These are phyloP conservation scores for Antennarius maculatus DNA, from an alignment of 2,797 vertebrate genomes.

Conservation along the genomic window DNA sequence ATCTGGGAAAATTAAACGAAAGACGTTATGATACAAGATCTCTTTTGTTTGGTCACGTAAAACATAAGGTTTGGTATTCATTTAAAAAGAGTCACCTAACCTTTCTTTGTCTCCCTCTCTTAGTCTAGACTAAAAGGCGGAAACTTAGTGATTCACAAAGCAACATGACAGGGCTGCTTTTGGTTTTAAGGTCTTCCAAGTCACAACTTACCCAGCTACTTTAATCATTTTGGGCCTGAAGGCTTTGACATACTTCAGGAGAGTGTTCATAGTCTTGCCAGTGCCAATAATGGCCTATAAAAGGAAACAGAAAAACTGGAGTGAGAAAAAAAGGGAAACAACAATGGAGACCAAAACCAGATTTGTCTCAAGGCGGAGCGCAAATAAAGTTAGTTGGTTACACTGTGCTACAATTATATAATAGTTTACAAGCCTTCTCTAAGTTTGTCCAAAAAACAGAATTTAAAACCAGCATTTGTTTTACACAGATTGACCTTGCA, in stretches of 20 bases:
- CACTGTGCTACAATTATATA: conserved; percentile 11
- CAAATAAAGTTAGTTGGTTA: conserved; percentile 31
- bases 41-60: neutral
- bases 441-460: conserved; percentile 28
- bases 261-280: conserved; percentile 89
- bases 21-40: conserved; percentile 27
- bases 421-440: conserved; percentile 5
- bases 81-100: conserved; percentile 28
- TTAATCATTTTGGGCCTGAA: conserved; percentile 93
- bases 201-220: conserved; percentile 88
- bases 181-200: conserved; percentile 31
- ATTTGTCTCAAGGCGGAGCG: neutral
- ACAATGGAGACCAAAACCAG: conserved; percentile 16
- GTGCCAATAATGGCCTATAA: conserved; percentile 91
- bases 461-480: conserved; percentile 7
- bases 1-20: conserved; percentile 73
- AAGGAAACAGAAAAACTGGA: conserved; percentile 25
- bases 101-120: conserved; percentile 24
- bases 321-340: conserved; percentile 15
- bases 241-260: conserved; percentile 86
- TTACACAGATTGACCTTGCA: conserved; percentile 14
- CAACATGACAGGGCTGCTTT: conserved; percentile 35
- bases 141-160: conserved; percentile 55
- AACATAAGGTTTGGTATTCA: conserved; percentile 13
- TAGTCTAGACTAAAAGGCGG: conserved; percentile 56